Conservation (phyloP, 2,888 invertebrate genomes). For the Melikaiella ostensackeni region DNA sequence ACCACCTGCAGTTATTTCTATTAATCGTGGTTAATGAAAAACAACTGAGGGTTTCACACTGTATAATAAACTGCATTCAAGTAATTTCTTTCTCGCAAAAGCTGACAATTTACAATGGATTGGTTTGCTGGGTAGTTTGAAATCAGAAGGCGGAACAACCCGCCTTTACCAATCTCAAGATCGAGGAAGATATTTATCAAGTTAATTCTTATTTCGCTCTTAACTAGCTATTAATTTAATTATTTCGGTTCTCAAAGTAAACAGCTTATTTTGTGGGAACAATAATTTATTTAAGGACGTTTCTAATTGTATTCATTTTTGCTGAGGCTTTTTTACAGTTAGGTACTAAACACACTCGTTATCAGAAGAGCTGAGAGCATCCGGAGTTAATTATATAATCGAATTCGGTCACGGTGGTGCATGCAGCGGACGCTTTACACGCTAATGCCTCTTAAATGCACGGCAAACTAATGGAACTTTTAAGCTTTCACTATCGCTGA, state of each 20-base stretch:
- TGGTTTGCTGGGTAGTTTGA: not conserved
- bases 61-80: constrained; percentile 16
- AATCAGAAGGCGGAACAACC: not conserved
- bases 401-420: not conserved
- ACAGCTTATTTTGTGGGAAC: not conserved
- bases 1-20: not conserved
- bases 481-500: not conserved
- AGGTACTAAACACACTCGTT: not conserved
- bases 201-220: not conserved
- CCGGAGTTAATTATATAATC: not conserved
- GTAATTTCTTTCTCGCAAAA: constrained; percentile 22
- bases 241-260: not conserved
- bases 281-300: constrained; percentile 7
- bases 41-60: not conserved
- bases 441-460: not conserved
- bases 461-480: not conserved
- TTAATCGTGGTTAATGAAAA: not conserved
- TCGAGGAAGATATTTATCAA: constrained; percentile 21
- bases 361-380: not conserved
- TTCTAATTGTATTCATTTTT: not conserved
- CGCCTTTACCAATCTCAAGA: constrained; percentile 29
- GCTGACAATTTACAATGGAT: not conserved
- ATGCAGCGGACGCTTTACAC: not conserved
- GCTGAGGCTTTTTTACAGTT: not conserved
- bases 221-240: not conserved